These are phyloP conservation scores for Euphydryas editha DNA, from an alignment of 2,888 invertebrate species.

Conservation along the genomic window DNA sequence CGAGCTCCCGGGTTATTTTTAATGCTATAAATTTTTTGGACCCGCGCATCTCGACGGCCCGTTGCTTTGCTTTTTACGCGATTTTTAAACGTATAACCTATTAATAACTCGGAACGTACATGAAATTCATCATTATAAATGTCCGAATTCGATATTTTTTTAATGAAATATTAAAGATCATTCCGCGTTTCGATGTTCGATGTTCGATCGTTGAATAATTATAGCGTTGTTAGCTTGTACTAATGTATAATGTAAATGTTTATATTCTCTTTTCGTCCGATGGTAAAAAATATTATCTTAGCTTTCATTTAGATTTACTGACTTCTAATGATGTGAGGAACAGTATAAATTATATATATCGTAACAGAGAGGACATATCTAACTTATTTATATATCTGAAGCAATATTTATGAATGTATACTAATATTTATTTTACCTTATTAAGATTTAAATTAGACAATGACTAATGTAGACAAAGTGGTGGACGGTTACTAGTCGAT, in stretches of 20 bases:
- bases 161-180: conserved; percentile 33
- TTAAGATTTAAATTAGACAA: not conserved
- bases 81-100: conserved; percentile 34
- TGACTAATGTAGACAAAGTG: not conserved
- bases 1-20: conserved; percentile 74
- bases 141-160: conserved; percentile 25
- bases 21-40: conserved; percentile 75
- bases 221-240: conserved; percentile 20
- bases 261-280: conserved; percentile 7
- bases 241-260: conserved; percentile 19
- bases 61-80: conserved; percentile 37
- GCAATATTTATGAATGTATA: too few species aligned
- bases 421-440: not conserved
- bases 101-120: conserved; percentile 39
- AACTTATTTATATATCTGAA: too few species aligned
- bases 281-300: conserved; percentile 14
- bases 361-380: not conserved
- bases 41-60: conserved; percentile 26
- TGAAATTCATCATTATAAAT: conserved; percentile 42
- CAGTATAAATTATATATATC: not conserved
- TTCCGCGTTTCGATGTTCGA: conserved; percentile 28
- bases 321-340: conserved; percentile 11
- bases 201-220: conserved; percentile 34
- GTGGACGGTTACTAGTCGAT: conserved; percentile 16
- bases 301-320: conserved; percentile 3